These are phyloP conservation scores for Phallusia fumigata DNA, from an alignment of 23 tunicate species.

Conservation along the genomic window DNA sequence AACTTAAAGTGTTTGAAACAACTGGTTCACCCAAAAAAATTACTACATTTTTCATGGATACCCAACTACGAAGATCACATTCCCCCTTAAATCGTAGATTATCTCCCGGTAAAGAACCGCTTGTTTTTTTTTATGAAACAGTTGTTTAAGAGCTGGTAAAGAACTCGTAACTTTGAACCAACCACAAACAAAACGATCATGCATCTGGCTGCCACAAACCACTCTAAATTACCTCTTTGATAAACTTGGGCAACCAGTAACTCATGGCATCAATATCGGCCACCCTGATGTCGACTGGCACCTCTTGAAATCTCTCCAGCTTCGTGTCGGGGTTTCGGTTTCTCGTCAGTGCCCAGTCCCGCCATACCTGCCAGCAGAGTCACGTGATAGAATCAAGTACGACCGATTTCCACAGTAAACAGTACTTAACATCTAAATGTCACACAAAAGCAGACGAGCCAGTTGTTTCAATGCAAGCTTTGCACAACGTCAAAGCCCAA, in stretches of 20 bases:
- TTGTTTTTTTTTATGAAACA: no score
- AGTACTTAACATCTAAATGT: not conserved
- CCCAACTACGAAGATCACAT: no score
- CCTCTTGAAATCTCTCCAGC: slow-evolving; percentile 56
- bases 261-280: slow-evolving; percentile 85
- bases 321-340: slow-evolving; percentile 65
- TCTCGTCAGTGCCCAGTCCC: slow-evolving; percentile 91
- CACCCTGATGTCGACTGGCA: slow-evolving; percentile 80
- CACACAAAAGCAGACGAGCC: not conserved
- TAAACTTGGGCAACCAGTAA: slow-evolving; percentile 88
- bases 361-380: slow-evolving; percentile 67
- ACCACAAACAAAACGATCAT: no score
- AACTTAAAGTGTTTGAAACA: no score
- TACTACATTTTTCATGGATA: no score
- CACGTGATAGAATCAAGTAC: not conserved
- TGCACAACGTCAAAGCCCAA: not conserved
- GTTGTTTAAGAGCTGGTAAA: no score
- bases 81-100: no score
- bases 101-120: no score
- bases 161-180: no score
- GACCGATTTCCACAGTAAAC: not conserved
- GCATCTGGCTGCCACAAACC: no score
- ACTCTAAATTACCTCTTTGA: slow-evolving; percentile 93
- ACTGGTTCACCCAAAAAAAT: no score
- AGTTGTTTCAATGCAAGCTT: not conserved